A percentile compares a stretch with the other conserved stretches of the same genome.
Conservation (phyloP, 2,888 invertebrate genomes). For the Cataglyphis livida region DNA sequence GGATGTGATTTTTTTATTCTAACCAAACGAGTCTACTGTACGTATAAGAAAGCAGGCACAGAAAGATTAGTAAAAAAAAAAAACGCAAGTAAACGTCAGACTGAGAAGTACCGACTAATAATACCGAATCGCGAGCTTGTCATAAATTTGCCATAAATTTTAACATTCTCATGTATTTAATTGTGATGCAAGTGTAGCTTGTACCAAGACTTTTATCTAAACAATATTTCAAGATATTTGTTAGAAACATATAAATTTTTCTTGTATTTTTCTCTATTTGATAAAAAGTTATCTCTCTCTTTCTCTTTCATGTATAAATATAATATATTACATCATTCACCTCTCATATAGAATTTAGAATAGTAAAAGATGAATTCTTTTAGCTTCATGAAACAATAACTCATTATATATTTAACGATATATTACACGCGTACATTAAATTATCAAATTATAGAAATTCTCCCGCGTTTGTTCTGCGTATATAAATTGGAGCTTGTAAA, state of each 20-base stretch:
- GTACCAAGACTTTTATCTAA: background rate
- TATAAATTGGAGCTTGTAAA: background rate
- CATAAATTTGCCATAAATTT: constrained; percentile 4
- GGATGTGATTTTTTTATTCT: constrained; percentile 65
- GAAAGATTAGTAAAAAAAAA: constrained; percentile 55
- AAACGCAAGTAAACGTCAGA: constrained; percentile 1
- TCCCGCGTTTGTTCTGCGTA: background rate
- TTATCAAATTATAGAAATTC: background rate
- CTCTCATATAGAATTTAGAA: background rate
- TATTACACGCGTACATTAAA: background rate
- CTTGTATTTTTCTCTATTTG: background rate
- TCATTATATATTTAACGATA: background rate
- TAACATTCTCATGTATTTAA: constrained; percentile 5
- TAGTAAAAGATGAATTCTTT: background rate
- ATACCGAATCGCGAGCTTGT: background rate
- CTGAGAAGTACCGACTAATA: background rate
- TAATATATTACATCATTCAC: background rate
- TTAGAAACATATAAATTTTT: background rate
- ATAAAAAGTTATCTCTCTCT: background rate
- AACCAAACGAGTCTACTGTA: constrained; percentile 31
- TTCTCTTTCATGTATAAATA: background rate
- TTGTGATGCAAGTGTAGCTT: background rate
- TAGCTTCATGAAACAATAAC: background rate
- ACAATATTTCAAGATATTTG: background rate
- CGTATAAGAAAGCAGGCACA: constrained; percentile 61